These are phyloP conservation scores for Temnothorax longispinosus DNA, from an alignment of 1,140 invertebrate genomes.

Conservation along the genomic window DNA sequence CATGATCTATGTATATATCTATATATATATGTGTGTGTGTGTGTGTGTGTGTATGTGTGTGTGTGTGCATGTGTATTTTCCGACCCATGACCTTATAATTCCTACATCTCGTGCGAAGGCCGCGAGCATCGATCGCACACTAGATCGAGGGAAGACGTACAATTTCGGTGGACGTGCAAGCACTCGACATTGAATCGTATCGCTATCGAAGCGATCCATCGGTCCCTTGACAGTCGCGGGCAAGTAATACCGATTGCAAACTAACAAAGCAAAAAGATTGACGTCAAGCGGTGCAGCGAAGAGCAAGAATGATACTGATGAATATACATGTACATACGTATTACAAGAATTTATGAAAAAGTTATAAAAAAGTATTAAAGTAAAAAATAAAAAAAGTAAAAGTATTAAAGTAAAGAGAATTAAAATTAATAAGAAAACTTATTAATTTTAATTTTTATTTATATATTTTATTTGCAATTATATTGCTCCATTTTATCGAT, in stretches of 20 bases:
- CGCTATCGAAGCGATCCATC: slow-evolving; percentile 23
- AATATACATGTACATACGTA: not conserved
- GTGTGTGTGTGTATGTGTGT: not conserved
- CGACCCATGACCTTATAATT: slow-evolving; percentile 59
- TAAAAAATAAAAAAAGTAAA: no score
- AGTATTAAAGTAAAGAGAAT: no score
- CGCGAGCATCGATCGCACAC: slow-evolving; percentile 45
- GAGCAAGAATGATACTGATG: not conserved
- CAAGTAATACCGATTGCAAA: not conserved
- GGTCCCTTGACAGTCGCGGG: not conserved
- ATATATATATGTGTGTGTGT: no score
- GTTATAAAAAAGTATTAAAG: not conserved
- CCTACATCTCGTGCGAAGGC: slow-evolving; percentile 45
- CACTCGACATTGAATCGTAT: slow-evolving; percentile 63
- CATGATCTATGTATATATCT: not conserved
- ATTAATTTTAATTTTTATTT: not conserved
- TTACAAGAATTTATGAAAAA: not conserved
- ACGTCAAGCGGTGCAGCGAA: not conserved
- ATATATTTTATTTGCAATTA: not conserved
- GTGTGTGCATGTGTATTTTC: not conserved
- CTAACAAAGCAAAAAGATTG: slow-evolving; percentile 1
- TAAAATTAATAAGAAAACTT: not conserved
- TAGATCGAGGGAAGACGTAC: slow-evolving; percentile 64
- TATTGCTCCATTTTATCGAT: not conserved
- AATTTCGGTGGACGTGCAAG: slow-evolving; percentile 65